Conservation (phyloP, 2,113 vertebrate species). For the Hippocampus barbouri region DNA sequence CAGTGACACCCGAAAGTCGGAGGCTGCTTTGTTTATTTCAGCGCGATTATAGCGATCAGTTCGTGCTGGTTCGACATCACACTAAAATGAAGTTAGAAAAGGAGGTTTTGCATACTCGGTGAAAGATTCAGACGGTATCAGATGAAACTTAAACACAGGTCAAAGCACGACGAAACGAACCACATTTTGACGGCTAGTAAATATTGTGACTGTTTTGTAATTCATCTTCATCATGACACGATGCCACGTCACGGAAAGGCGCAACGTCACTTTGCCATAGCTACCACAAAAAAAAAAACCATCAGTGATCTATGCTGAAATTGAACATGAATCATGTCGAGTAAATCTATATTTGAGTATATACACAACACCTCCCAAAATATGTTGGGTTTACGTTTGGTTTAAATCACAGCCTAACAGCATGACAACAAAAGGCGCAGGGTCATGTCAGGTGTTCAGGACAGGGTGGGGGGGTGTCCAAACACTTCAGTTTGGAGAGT, state of each 20-base stretch:
- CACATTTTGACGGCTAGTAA: not conserved
- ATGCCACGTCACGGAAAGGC: not conserved
- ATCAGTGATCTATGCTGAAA: not conserved
- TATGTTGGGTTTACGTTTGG: not conserved
- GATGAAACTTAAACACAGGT: not conserved
- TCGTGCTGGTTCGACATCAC: not conserved
- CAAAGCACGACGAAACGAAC: not conserved
- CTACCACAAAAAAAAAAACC: not conserved
- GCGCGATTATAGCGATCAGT: no score
- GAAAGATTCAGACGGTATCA: not conserved
- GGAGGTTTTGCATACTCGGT: slow-evolving; percentile 3
- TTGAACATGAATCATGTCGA: not conserved
- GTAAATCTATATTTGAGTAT: not conserved
- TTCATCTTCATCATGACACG: not conserved
- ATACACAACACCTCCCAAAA: not conserved
- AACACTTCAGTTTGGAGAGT: slow-evolving; percentile 10
- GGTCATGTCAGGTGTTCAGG: slow-evolving; percentile 17
- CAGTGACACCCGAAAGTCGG: not conserved
- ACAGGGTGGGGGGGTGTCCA: slow-evolving; percentile 19
- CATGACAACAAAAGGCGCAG: not conserved
- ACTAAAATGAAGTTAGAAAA: not conserved
- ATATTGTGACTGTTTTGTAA: not conserved
- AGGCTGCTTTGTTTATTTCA: not conserved
- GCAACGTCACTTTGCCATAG: not conserved
- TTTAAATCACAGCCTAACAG: not conserved